Evolutionary conservation across 2,113 vertebrate genomes (phyloP).

Genomic region (Strix uralensis): DNA sequence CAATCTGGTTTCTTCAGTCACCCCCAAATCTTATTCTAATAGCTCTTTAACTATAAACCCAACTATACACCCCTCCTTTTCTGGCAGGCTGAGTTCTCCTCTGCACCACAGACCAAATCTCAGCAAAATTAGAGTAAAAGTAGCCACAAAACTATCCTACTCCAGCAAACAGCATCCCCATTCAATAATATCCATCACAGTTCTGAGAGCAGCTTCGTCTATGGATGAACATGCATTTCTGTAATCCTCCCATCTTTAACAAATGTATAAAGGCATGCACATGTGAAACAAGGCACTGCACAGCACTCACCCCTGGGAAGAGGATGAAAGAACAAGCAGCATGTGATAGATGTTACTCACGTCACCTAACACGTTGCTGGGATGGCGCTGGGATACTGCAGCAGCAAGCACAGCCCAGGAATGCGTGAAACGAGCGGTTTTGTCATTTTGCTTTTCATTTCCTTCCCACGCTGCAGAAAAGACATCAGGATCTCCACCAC

Average conservation of each 20-base stretch:
- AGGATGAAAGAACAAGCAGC: not conserved
- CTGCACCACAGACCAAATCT: not conserved
- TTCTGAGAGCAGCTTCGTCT: not conserved
- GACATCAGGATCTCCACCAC: not conserved
- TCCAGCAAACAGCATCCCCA: not conserved
- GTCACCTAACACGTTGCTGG: not conserved
- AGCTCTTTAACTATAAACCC: not conserved
- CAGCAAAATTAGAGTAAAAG: not conserved
- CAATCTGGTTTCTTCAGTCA: not conserved
- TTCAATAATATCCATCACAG: accelerated
- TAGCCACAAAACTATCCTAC: not conserved
- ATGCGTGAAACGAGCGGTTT: not conserved
- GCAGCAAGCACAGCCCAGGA: not conserved
- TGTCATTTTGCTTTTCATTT: not conserved
- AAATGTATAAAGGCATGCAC: accelerated
- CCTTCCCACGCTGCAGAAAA: not conserved
- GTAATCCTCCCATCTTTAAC: not conserved
- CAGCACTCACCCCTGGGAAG: not conserved
- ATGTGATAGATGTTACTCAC: not conserved
- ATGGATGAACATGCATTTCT: not conserved
- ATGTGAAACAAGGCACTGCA: not conserved
- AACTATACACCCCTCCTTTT: not conserved
- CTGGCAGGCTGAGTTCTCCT: not conserved
- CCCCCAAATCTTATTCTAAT: not conserved
- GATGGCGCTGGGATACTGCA: not conserved